Conservation (phyloP, 2,113 vertebrate species). For the Psammodynastes pulverulentus region DNA sequence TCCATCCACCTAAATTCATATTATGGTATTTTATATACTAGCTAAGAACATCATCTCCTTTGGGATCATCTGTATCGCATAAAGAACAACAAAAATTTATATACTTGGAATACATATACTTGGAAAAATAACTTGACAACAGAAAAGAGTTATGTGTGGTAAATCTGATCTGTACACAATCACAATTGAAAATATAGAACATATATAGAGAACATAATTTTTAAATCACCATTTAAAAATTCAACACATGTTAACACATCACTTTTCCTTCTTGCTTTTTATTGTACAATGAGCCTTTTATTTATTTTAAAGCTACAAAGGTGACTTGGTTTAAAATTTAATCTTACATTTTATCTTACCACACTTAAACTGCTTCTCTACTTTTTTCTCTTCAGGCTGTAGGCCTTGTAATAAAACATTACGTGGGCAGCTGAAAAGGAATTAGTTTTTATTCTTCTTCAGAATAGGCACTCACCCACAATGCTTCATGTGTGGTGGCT, state of each 20-base stretch:
- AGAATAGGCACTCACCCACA: slow-evolving; percentile 81
- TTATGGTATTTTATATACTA: background rate
- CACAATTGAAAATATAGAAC: background rate
- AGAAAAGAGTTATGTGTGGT: background rate
- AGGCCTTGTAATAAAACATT: background rate
- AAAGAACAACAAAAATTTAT: background rate
- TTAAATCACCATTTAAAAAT: slow-evolving; percentile 1
- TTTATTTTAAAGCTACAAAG: background rate
- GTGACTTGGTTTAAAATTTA: background rate
- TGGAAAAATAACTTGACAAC: background rate
- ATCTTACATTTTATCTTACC: background rate
- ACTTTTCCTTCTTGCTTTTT: background rate
- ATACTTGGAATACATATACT: background rate
- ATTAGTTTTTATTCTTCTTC: background rate
- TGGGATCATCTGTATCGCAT: background rate
- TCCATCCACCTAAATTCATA: background rate
- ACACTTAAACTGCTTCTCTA: background rate
- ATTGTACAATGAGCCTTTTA: background rate
- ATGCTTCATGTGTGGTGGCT: slow-evolving; percentile 96
- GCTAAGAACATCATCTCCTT: background rate
- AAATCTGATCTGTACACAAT: background rate
- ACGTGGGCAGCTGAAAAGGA: background rate
- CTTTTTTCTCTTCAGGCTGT: background rate
- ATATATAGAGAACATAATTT: too few species aligned
- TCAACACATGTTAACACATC: background rate